Evolutionary conservation across 2,113 vertebrate genomes (phyloP).

Genomic region (Holacanthus passer): DNA sequence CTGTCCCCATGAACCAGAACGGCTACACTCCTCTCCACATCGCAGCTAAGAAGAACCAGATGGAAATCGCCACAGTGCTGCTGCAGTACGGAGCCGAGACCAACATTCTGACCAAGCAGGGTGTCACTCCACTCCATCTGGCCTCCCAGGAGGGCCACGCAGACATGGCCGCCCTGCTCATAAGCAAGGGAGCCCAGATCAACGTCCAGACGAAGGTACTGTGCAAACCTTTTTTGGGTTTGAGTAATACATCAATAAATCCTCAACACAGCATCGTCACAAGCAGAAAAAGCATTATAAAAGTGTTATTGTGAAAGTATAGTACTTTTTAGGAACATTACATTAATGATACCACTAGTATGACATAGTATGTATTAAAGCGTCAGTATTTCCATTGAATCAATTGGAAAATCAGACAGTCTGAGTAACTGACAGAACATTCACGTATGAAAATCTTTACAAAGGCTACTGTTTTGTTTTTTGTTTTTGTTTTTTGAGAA

Average conservation of each 20-base stretch:
- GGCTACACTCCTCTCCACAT: conserved; percentile 98
- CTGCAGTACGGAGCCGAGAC: conserved; percentile 92
- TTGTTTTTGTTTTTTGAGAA: too few species aligned
- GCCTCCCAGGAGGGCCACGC: conserved; percentile 95
- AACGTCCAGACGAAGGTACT: conserved; percentile 93
- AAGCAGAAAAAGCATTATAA: too few species aligned
- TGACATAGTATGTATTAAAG: too few species aligned
- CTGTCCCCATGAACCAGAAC: conserved; percentile 83
- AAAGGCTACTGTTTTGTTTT: not conserved
- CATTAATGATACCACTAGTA: too few species aligned
- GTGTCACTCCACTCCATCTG: conserved; percentile 94
- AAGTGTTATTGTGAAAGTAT: not conserved
- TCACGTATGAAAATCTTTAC: not conserved
- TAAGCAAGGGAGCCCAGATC: conserved; percentile 90
- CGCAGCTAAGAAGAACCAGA: conserved; percentile 98
- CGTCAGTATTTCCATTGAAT: too few species aligned
- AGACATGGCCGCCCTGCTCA: conserved; percentile 91
- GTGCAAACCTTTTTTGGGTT: not conserved
- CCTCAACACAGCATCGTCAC: conserved; percentile 3
- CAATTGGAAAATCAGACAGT: too few species aligned
- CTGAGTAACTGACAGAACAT: too few species aligned
- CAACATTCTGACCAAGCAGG: conserved; percentile 94
- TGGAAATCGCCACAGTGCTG: conserved; percentile 94
- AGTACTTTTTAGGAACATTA: not conserved
- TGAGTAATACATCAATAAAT: too few species aligned